Base-by-base conservation (phyloP, 2,888 invertebrate species). In the Nasonovia ribisnigri region DNA sequence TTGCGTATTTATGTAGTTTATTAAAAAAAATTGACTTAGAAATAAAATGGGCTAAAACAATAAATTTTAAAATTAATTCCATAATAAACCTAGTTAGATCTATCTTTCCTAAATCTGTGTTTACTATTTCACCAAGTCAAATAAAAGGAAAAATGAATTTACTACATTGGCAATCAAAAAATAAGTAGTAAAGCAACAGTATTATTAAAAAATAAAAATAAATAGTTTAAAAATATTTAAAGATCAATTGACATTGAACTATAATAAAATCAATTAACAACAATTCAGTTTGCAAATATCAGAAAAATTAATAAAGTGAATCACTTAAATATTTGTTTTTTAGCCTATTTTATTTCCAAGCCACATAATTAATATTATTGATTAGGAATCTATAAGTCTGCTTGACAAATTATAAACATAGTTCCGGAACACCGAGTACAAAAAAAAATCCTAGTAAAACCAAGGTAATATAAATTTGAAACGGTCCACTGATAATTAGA, bases 401-500 rank as follows among this genome's bases (percentile, higher is more conserved):
- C 5, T 92, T 88, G 29, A 88, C 42, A 87, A 87, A 92, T 92
- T 42, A 92, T 92, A 48, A 91, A 92, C 92, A 92, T 42, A 67
- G 60, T 88, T 92, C 42, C 48, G 67, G 92, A 92, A 87, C 87
- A 87, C 87, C 60, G 60, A 48, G 48, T 48, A 92, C 29, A 88
- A 92, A 90, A 91, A 86, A 87, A 24, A 87, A 87, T 48, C 26
- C 48, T 67, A 87, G 42, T 60, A 42, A 48, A 87, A 60, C 46
- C 26, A 86, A 60, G 26, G 57, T 86, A 60, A 60, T 84, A 84
- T 20, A 11, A 36, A 91, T 91, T 91, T 54, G 20, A 91, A 91
- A 91, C 3, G n/a, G 90, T 77, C 13, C 13, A 13, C 36, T 42
- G 42, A 77, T 84, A 84, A 84, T 91, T 54, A 91, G 29, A 11